Base-by-base conservation (phyloP, 2,113 vertebrate species). In the Hylia prasina region DNA sequence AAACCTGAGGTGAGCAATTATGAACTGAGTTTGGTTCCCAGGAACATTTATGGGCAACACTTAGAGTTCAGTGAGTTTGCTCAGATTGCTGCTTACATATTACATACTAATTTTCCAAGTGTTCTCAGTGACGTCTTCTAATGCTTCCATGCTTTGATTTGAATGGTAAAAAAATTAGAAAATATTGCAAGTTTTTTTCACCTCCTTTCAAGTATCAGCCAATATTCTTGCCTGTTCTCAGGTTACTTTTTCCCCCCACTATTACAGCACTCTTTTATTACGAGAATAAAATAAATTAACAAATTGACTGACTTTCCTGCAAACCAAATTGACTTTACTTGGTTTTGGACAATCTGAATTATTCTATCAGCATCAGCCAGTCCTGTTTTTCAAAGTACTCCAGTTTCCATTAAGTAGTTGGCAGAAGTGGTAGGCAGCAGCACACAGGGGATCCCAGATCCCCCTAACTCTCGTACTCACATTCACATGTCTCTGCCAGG, bases 1-100 rank as follows among this genome's bases (percentile, higher is more conserved):
- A 99, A 99, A 98, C 99, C 99, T 97, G 99, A 99, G 99, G 99
- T 99, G 97, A 97, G 97, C 94, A 92, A 54, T 50, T 77, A n/a
- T 28, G 37, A 80, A 37, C 40, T 93, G 75, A 44, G 28, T 87
- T 96, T 83, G 73, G 44, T 93, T 94, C 63, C 40, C 71, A 72
- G 56, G 35, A 86, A 25, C 0, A 0, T 58, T 78, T 45, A n/a
- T 57, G 63, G 53, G 44, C 58, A 88, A 50, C 64, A 11, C 17
- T 56, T 86, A 73, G 23, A 48, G 15, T n/a, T 66, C 30, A 39
- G 1, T 77, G 33, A 64, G 17, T 72, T 71, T 76, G 28, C 25
- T 79, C 61, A 56, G n/a, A 42, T 91, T 80, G 33, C 44, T 93
- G 44, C 51, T 73, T 88, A 28, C 0, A 0, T 82, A 7, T 73